These are phyloP conservation scores for Metellina segmentata DNA, from an alignment of 2,888 invertebrate genomes.

Conservation along the genomic window DNA sequence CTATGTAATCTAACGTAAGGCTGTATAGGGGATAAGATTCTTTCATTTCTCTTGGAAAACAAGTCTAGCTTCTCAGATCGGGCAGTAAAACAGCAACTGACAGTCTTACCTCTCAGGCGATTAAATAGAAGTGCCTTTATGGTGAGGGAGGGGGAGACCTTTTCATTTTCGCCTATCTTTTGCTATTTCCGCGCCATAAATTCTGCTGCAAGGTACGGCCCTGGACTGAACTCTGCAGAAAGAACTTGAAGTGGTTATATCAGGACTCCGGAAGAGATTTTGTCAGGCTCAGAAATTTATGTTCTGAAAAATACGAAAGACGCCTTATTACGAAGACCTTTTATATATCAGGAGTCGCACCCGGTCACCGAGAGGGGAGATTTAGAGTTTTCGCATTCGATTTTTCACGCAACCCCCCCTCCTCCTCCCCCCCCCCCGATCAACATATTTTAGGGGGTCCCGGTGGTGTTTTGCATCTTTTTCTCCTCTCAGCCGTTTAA, in stretches of 20 bases:
- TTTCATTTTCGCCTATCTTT: constrained; percentile 69
- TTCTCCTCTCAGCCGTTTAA: too few relatives aligned
- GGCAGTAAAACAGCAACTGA: constrained; percentile 15
- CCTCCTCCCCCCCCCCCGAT: background rate
- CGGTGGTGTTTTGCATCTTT: background rate
- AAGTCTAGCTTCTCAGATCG: background rate
- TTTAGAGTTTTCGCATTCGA: background rate
- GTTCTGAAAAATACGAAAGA: constrained; percentile 62
- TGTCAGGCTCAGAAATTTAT: constrained; percentile 70
- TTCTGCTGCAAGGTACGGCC: constrained; percentile 30
- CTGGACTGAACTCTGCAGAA: constrained; percentile 4
- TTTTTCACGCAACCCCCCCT: background rate
- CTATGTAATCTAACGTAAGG: too few relatives aligned
- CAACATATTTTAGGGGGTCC: background rate
- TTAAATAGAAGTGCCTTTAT: constrained; percentile 58
- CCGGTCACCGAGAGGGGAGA: background rate
- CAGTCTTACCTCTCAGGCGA: constrained; percentile 47
- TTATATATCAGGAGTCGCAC: background rate
- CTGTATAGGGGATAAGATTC: too few relatives aligned
- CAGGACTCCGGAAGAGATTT: constrained; percentile 45
- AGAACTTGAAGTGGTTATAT: constrained; percentile 66
- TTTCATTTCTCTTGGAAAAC: too few relatives aligned
- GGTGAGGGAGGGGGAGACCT: constrained; percentile 13
- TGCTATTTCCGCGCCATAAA: constrained; percentile 72
- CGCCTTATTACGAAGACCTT: constrained; percentile 39